Percentiles rank a stretch among this genome's conserved stretches.
Conservation (phyloP, 2,888 invertebrate genomes). For the Tetragonisca angustula region DNA sequence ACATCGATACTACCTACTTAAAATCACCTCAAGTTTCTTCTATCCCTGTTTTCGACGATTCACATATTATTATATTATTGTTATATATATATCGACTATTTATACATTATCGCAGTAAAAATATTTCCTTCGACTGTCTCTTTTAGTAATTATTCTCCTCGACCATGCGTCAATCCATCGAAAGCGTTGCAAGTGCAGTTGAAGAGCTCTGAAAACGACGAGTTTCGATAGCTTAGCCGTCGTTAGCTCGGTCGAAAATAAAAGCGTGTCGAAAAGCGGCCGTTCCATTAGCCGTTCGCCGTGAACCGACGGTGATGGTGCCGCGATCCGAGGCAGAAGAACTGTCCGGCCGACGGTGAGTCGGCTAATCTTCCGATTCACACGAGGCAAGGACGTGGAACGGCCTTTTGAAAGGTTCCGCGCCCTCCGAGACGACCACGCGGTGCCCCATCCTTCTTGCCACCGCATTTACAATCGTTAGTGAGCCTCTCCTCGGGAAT, state of each 20-base stretch:
- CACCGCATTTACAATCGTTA: constrained; percentile 76
- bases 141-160: background rate
- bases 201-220: background rate
- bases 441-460: constrained; percentile 55
- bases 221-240: background rate
- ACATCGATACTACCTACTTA: too few relatives aligned
- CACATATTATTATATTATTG: too few relatives aligned
- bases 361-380: constrained; percentile 72
- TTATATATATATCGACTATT: too few relatives aligned
- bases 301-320: constrained; percentile 6
- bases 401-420: constrained; percentile 66
- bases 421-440: constrained; percentile 22
- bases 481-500: constrained; percentile 65
- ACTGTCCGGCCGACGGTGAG: constrained; percentile 57
- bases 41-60: too few relatives aligned
- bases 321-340: constrained; percentile 46
- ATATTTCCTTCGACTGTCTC: too few relatives aligned
- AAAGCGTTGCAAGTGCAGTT: too few relatives aligned
- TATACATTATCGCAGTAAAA: too few relatives aligned
- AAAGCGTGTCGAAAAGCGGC: constrained; percentile 49
- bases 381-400: constrained; percentile 72
- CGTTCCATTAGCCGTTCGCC: constrained; percentile 34
- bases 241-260: constrained; percentile 11
- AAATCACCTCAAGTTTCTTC: too few relatives aligned
- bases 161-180: background rate